phyloP scores from a whole-genome alignment of 2,797 vertebrate genomes.

The Chloroceryle amazona region DNA sequence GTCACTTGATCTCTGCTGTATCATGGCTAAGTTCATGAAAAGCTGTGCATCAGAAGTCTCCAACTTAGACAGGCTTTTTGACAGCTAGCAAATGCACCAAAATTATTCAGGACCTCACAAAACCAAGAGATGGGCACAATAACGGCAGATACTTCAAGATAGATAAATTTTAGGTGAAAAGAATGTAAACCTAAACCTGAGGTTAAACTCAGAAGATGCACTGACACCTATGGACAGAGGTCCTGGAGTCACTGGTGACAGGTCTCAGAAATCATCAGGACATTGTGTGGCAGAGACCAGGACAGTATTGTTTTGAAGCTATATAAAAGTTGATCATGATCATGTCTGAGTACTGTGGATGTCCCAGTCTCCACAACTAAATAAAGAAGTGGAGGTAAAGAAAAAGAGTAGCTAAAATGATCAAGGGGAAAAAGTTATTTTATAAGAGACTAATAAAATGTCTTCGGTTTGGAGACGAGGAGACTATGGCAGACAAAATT shows the following conservation, averaged over 20 bases:
- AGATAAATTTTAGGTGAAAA: not conserved
- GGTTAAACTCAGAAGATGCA: not conserved
- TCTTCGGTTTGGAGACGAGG: not conserved
- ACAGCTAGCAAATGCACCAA: not conserved
- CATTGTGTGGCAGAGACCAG: not conserved
- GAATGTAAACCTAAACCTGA: not conserved
- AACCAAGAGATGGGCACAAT: not conserved
- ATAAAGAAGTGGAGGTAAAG: not conserved
- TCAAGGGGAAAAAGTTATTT: not conserved
- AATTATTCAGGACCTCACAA: not conserved
- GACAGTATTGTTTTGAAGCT: not conserved
- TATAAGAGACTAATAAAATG: not conserved
- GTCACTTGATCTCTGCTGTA: not conserved
- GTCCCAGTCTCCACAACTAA: not conserved
- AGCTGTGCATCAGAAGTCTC: not conserved
- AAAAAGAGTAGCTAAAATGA: not conserved
- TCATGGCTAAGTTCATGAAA: not conserved
- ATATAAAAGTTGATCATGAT: fast-evolving
- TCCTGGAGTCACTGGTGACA: fast-evolving
- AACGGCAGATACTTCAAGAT: not conserved
- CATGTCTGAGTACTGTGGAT: not conserved
- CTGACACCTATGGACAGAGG: not conserved
- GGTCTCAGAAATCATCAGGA: not conserved
- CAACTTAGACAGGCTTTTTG: not conserved
- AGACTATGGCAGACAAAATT: not conserved